A percentile compares a stretch with the other conserved stretches of the same genome.
Evolutionary conservation across 1,140 invertebrate genomes (phyloP).

Genomic region (fruit fly (Drosophila melanogaster)): Release_6_plus_ISO1_MT NT_033777.3:21503501-21504000

Average conservation of each 20-base stretch:
- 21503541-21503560: slow-evolving; percentile 79
- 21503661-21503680: slow-evolving; percentile 50
- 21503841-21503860: slow-evolving; percentile 84
- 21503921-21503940: slow-evolving; percentile 77
- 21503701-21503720: slow-evolving; percentile 32
- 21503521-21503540: slow-evolving; percentile 66
- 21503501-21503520: slow-evolving; percentile 82
- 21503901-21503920: slow-evolving; percentile 76
- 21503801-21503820: slow-evolving; percentile 84
- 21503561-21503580: slow-evolving; percentile 78
- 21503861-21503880: slow-evolving; percentile 68
- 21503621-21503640: background rate
- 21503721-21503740: slow-evolving; percentile 68
- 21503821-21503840: slow-evolving; percentile 82
- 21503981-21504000: slow-evolving; percentile 25
- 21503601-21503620: background rate
- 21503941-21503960: slow-evolving; percentile 82
- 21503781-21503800: slow-evolving; percentile 84
- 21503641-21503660: slow-evolving; percentile 67
- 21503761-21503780: slow-evolving; percentile 4
- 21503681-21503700: slow-evolving; percentile 66
- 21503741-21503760: slow-evolving; percentile 31
- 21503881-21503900: slow-evolving; percentile 32
- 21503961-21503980: slow-evolving; percentile 63
- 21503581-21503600: slow-evolving; percentile 19